Evolutionary conservation across 23 tunicate genomes (phyloP).

Genomic region (Phallusia fumigata): DNA sequence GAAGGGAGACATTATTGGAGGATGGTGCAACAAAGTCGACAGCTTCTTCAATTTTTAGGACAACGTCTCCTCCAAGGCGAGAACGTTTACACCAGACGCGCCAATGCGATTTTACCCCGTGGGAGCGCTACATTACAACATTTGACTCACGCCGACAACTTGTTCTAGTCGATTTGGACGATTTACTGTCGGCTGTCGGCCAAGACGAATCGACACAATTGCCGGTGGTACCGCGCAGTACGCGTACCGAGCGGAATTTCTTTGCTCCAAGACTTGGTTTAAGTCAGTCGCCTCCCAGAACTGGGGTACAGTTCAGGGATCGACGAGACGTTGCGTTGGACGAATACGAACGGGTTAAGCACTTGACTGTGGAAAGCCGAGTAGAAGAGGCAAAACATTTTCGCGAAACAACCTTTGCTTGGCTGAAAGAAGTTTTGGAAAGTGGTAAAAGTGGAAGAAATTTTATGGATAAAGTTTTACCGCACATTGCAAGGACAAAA

Average conservation of each 20-base stretch:
- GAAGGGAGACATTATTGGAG: background rate
- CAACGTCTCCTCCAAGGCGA: background rate
- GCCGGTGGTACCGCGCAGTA: background rate
- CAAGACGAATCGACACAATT: background rate
- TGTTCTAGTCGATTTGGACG: constrained; percentile 2
- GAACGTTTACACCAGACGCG: background rate
- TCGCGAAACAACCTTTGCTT: background rate
- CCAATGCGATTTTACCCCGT: constrained; percentile 23
- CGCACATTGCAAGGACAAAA: background rate
- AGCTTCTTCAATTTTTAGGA: background rate
- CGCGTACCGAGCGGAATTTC: constrained; percentile 4
- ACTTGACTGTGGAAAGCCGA: background rate
- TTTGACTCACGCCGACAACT: background rate
- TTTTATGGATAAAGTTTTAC: background rate
- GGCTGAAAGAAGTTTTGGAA: background rate
- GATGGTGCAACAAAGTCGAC: background rate
- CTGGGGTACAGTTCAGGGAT: background rate
- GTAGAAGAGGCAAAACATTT: background rate
- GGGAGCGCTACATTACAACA: background rate
- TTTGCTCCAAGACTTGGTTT: constrained; percentile 7
- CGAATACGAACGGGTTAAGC: background rate
- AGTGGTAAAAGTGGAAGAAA: background rate
- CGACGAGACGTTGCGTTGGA: background rate
- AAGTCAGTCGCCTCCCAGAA: background rate
- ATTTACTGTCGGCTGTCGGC: background rate